phyloP scores from a whole-genome alignment of 1,140 invertebrate genomes.

The Argopecten irradians region DNA sequence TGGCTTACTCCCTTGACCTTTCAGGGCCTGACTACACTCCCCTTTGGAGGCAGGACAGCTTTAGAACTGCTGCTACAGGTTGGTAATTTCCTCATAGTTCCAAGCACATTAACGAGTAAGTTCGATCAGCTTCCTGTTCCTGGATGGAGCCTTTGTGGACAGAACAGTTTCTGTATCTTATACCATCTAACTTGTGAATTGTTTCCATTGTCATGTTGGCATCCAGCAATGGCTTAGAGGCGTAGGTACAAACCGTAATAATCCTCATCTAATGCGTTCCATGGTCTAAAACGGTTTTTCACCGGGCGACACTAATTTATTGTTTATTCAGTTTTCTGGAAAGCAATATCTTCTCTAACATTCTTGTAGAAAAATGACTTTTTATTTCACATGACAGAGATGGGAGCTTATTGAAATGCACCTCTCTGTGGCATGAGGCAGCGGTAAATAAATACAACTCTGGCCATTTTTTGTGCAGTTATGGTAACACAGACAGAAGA shows the following conservation, averaged over 20 bases:
- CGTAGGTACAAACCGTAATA: constrained; percentile 65
- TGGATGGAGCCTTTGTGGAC: constrained; percentile 51
- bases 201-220: constrained; percentile 36
- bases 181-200: constrained; percentile 37
- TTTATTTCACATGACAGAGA: constrained; percentile 46
- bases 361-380: constrained; percentile 42
- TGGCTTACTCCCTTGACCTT: constrained; percentile 4
- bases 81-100: not conserved
- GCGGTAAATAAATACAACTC: not conserved
- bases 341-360: constrained; percentile 46
- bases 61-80: not conserved
- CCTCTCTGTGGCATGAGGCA: not conserved
- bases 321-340: constrained; percentile 38
- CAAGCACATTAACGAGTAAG: constrained; percentile 40
- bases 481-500: constrained; percentile 48
- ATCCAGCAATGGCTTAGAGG: constrained; percentile 51
- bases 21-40: constrained; percentile 20
- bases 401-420: not conserved
- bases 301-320: constrained; percentile 31
- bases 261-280: constrained; percentile 74
- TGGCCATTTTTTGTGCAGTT: constrained; percentile 28
- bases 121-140: constrained; percentile 45
- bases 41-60: constrained; percentile 28
- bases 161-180: constrained; percentile 50
- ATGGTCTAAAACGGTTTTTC: constrained; percentile 60